phyloP scores from a whole-genome alignment of 92 coral and sea anemone species.

The Palythoa grandiflora region DNA sequence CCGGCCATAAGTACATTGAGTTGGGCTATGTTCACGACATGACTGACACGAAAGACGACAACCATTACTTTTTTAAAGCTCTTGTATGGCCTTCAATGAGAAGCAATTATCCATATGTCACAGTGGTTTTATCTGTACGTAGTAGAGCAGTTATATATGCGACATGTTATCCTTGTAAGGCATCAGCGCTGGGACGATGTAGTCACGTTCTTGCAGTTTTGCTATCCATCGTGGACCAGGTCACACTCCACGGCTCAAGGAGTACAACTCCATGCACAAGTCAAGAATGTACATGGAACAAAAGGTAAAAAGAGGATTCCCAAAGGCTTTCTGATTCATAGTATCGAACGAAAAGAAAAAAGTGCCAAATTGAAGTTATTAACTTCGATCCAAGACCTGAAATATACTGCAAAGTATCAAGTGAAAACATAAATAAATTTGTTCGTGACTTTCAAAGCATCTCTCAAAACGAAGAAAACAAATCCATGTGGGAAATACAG shows the following conservation, averaged over 20 bases:
- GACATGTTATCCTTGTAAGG: conserved; percentile 62
- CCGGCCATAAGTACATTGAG: conserved; percentile 60
- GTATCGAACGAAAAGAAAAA: conserved; percentile 27
- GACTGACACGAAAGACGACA: conserved; percentile 30
- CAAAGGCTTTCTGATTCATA: conserved; percentile 46
- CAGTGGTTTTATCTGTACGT: conserved; percentile 26
- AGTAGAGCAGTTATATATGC: conserved; percentile 65
- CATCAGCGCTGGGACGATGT: conserved; percentile 58
- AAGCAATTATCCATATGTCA: conserved; percentile 48
- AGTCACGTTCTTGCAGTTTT: conserved; percentile 60
- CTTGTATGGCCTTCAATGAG: conserved; percentile 67
- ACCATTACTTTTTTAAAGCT: conserved; percentile 41
- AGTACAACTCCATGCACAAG: conserved; percentile 52
- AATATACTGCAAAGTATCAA: conserved; percentile 28
- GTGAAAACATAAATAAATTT: conserved; percentile 26
- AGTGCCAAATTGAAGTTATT: conserved; percentile 42
- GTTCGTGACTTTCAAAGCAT: conserved; percentile 35
- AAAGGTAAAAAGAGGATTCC: conserved; percentile 55
- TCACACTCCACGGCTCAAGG: conserved; percentile 16
- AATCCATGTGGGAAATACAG: conserved; percentile 67
- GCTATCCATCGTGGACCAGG: conserved; percentile 49
- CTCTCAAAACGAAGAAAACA: not conserved
- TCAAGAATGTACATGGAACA: conserved; percentile 58
- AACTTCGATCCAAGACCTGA: conserved; percentile 67
- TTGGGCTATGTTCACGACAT: conserved; percentile 59